Conservation (phyloP, 2,797 vertebrate species). For the Synaphobranchus kaupii region DNA sequence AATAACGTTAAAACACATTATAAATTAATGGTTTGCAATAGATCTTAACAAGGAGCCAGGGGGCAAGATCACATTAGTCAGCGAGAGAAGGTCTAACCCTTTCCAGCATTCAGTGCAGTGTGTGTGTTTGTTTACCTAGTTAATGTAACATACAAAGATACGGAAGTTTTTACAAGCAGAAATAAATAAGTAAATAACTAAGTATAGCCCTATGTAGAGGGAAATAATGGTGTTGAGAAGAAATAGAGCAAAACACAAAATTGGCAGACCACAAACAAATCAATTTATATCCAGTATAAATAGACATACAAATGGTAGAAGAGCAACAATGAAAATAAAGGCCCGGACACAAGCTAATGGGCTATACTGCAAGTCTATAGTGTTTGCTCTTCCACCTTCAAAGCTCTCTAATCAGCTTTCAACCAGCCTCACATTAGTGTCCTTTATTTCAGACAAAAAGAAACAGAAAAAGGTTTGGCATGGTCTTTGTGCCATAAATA, state of each 20-base stretch:
- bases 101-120: no score
- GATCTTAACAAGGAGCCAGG: no score
- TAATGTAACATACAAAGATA: no score
- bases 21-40: no score
- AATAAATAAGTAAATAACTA: not conserved
- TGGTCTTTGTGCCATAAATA: not conserved
- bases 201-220: not conserved
- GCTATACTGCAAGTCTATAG: not conserved
- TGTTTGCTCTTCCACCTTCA: not conserved
- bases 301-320: not conserved
- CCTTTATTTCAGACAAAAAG: not conserved
- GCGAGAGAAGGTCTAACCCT: no score
- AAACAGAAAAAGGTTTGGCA: not conserved
- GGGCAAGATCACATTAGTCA: no score
- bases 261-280: not conserved
- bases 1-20: no score
- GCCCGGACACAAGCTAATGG: not conserved
- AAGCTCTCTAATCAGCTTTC: no score
- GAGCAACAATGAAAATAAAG: not conserved
- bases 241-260: not conserved
- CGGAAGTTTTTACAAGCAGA: no score
- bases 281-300: not conserved
- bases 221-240: not conserved
- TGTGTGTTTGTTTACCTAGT: no score
- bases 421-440: not conserved